Evolutionary conservation across 2,797 vertebrate genomes (phyloP).

Genomic region (Liasis olivaceus): DNA sequence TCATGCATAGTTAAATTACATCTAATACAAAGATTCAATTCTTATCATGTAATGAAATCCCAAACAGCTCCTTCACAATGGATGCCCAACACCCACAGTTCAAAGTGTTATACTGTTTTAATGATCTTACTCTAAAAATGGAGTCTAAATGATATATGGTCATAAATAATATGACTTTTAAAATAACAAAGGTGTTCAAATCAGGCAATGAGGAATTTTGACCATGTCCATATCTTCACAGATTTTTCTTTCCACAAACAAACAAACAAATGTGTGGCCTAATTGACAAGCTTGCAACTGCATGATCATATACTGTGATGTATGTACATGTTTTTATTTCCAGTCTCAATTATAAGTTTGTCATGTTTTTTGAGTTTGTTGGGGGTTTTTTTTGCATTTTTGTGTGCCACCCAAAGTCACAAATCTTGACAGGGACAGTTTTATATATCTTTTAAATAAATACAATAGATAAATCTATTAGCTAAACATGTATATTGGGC

Average conservation of each 20-base stretch:
- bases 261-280: not conserved
- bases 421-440: not conserved
- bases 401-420: not conserved
- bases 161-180: not conserved
- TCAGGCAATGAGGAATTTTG: not conserved
- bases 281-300: not conserved
- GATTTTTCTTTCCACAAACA: not conserved
- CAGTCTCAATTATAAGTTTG: not conserved
- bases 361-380: not conserved
- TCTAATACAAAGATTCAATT: not conserved
- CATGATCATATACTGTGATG: not conserved
- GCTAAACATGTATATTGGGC: not conserved
- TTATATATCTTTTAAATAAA: not conserved
- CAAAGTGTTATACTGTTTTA: not conserved
- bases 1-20: not conserved
- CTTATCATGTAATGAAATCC: not conserved
- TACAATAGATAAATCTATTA: not conserved
- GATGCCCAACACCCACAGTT: not conserved
- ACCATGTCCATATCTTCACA: not conserved
- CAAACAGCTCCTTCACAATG: not conserved
- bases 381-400: not conserved
- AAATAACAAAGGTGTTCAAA: not conserved
- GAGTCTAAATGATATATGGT: not conserved
- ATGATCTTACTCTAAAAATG: not conserved
- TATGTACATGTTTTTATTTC: not conserved